Percentiles rank a stretch among this genome's conserved stretches.
These are phyloP conservation scores for Bergia puertoricense DNA, from an alignment of 92 coral and sea anemone species.

Conservation along the genomic window DNA sequence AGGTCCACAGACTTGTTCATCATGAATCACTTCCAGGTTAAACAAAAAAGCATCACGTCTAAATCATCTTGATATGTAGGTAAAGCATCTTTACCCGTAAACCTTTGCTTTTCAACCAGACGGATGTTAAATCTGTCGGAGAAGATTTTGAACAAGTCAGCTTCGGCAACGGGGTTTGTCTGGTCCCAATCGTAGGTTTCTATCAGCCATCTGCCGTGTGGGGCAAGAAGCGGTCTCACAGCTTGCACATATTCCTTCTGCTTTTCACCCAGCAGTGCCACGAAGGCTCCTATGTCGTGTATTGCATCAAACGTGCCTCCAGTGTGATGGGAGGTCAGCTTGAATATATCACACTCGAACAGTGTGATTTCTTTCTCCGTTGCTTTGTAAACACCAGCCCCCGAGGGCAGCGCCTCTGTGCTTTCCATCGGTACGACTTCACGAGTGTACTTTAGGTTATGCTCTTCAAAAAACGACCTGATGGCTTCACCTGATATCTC, in stretches of 20 bases:
- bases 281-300: slow-evolving; percentile 38
- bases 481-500: slow-evolving; percentile 39
- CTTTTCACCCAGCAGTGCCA: slow-evolving; percentile 25
- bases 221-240: slow-evolving; percentile 6
- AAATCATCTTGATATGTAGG: slow-evolving; percentile 32
- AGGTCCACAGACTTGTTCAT: neutral
- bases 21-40: slow-evolving; percentile 17
- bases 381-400: slow-evolving; percentile 34
- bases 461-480: slow-evolving; percentile 33
- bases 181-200: slow-evolving; percentile 42
- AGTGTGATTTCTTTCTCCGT: slow-evolving; percentile 9
- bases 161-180: slow-evolving; percentile 24
- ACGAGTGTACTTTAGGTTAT: slow-evolving; percentile 20
- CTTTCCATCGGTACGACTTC: slow-evolving; percentile 6
- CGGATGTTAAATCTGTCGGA: slow-evolving; percentile 24
- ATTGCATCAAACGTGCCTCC: slow-evolving; percentile 42
- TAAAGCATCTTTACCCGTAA: slow-evolving; percentile 34
- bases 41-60: slow-evolving; percentile 22
- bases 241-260: slow-evolving; percentile 26
- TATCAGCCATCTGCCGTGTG: slow-evolving; percentile 40
- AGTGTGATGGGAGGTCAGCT: slow-evolving; percentile 33
- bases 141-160: slow-evolving; percentile 28
- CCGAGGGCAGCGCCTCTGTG: slow-evolving; percentile 15
- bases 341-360: slow-evolving; percentile 38
- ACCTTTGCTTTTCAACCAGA: slow-evolving; percentile 38